phyloP scores from a whole-genome alignment of 2,113 vertebrate genomes.

The Oenanthe melanoleuca region DNA sequence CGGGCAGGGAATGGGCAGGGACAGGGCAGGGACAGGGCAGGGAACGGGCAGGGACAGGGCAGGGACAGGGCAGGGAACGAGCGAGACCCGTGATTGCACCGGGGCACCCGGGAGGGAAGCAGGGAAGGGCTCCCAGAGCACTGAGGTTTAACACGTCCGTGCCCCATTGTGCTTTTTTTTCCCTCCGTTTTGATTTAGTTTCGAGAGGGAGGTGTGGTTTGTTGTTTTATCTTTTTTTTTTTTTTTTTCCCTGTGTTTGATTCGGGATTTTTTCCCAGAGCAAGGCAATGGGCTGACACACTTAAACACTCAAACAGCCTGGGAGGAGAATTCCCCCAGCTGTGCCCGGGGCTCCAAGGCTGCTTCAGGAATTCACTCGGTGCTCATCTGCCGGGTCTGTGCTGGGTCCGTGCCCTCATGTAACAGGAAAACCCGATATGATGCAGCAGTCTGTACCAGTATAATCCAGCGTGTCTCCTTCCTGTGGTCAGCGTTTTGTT shows the following conservation, averaged over 20 bases:
- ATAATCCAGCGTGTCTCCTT: background rate
- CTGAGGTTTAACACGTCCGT: no score
- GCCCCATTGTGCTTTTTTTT: no score
- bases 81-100: rapidly evolving
- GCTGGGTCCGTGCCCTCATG: rapidly evolving
- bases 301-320: background rate
- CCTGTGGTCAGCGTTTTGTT: background rate
- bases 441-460: background rate
- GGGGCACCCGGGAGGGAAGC: background rate
- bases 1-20: no score
- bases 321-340: background rate
- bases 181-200: no score
- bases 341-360: background rate
- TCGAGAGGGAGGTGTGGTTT: no score
- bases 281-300: background rate
- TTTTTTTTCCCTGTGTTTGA: background rate
- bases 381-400: background rate
- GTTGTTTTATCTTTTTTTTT: no score
- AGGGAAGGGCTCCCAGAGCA: no score
- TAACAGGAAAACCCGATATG: background rate
- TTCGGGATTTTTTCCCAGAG: background rate
- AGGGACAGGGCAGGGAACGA: background rate
- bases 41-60: no score
- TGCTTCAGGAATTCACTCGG: background rate
- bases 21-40: no score